Evolutionary conservation across 2,888 invertebrate genomes (phyloP).

Genomic region (Tipula vernalis): DNA sequence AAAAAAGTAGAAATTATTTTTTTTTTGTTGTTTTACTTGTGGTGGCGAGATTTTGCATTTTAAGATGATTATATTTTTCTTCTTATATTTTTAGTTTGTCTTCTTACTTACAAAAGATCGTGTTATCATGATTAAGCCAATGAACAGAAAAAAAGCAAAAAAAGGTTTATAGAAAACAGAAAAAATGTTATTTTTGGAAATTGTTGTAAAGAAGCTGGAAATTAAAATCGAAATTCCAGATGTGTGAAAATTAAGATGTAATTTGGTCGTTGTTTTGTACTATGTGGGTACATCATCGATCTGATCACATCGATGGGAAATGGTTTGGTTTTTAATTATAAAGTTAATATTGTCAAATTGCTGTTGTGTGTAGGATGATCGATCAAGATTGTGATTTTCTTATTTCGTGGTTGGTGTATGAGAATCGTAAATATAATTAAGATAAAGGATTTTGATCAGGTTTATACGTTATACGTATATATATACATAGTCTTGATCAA

Average conservation of each 20-base stretch:
- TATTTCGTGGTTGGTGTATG: background rate
- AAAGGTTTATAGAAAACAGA: background rate
- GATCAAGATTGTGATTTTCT: background rate
- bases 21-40: background rate
- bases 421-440: background rate
- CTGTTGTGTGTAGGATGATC: background rate
- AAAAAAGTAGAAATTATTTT: background rate
- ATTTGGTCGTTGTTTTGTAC: background rate
- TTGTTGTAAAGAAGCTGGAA: background rate
- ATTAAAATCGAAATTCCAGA: background rate
- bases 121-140: background rate
- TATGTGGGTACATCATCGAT: background rate
- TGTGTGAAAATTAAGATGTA: background rate
- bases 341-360: slow-evolving; percentile 1
- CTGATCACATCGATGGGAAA: background rate
- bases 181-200: background rate
- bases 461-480: background rate
- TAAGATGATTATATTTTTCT: background rate
- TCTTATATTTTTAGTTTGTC: background rate
- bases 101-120: background rate
- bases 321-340: background rate
- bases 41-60: background rate
- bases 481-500: background rate
- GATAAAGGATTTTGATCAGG: background rate
- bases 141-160: background rate